Base-by-base conservation (phyloP, 2,797 vertebrate species). In the Manis pentadactyla region DNA sequence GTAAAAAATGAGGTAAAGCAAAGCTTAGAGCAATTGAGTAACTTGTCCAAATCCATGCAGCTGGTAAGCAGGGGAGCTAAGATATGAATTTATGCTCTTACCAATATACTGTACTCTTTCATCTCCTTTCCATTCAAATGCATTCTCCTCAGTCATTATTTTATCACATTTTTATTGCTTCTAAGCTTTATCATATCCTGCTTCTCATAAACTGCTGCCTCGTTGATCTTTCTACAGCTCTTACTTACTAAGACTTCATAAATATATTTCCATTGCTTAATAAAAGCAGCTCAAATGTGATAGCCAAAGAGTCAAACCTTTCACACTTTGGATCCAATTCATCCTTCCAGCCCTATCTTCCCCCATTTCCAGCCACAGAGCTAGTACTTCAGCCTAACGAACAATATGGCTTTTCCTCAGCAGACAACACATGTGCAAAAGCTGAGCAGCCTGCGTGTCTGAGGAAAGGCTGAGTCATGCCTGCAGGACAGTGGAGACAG, bases 1-100 rank as follows among this genome's bases (percentile, higher is more conserved):
- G 37, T 95, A n/a, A 90, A 39, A 90, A 91, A 53, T 69, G 14
- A 93, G 17, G 34, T 34, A 61, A 94, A 63, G n/a, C 21, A 84
- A 66, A 31, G 9, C 1, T 55, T 73, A 46, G 31, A 87, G 13
- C 5, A 73, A 87, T 37, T 53, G 11, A 64, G 1, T 74, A 63
- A 39, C 13, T 61, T 87, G 29, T n/a, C 5, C 42, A 89, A 82
- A 91, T 82, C 34, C 27, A 2, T 14, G 27, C 8, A 12, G 7
- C 13, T 84, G n/a, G 57, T 14, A 88, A 12, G 17, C 13, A 23
- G 19, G 49, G 57, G 17, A 86, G 9, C 10, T n/a, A 19, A 2
- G 1, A 39, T 66, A 31, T 25, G 11, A 77, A 69, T 75, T 68
- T 69, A 25, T 57, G 25, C 6, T 68, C 1, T 64, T 25, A n/a